Conservation (phyloP, 2,113 vertebrate genomes). For the Poeciliopsis occidentalis region DNA sequence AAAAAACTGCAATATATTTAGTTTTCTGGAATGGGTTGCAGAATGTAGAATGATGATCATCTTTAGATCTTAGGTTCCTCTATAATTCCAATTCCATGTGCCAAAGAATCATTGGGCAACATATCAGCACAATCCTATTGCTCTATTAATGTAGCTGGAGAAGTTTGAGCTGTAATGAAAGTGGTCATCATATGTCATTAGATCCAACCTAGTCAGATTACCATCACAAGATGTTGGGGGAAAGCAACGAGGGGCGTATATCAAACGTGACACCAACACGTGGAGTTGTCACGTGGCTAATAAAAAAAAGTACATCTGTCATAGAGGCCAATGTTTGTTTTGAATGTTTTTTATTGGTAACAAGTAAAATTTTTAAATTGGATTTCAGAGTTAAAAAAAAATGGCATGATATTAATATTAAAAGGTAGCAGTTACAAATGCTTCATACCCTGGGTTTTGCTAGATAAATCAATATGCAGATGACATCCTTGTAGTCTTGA, state of each 20-base stretch:
- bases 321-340: not conserved
- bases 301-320: not conserved
- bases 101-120: not conserved
- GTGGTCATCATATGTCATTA: not conserved
- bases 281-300: not conserved
- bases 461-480: not conserved
- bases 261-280: not conserved
- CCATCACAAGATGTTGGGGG: not conserved
- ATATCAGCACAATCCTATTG: not conserved
- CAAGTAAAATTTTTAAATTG: not conserved
- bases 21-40: too few species aligned
- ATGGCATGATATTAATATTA: too few species aligned
- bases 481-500: not conserved
- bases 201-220: not conserved
- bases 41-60: too few species aligned
- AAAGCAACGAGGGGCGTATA: not conserved
- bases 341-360: not conserved
- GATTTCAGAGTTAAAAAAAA: too few species aligned
- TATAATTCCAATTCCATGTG: not conserved
- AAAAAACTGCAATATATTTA: too few species aligned
- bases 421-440: too few species aligned
- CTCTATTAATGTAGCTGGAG: not conserved
- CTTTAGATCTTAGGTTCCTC: not conserved
- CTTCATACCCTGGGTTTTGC: not conserved
- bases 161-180: not conserved